phyloP scores from a whole-genome alignment of 2,797 vertebrate species.

The Argentina silus region DNA sequence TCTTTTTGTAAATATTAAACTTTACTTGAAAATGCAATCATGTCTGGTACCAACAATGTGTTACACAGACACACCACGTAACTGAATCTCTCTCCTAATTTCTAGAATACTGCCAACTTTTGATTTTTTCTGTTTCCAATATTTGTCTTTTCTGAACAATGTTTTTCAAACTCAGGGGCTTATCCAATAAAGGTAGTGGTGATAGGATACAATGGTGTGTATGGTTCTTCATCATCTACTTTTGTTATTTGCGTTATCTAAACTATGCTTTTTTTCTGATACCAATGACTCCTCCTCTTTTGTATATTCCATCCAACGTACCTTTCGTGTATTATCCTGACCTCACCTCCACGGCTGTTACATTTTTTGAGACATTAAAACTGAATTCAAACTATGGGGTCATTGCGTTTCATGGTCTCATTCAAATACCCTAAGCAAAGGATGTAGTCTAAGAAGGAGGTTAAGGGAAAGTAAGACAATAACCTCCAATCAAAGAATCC shows the following conservation, averaged over 20 bases:
- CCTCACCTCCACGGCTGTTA: slow-evolving; percentile 53
- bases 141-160: slow-evolving; percentile 47
- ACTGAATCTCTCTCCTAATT: slow-evolving; percentile 58
- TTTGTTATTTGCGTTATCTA: slow-evolving; percentile 42
- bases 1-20: slow-evolving; percentile 78
- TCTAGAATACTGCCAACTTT: slow-evolving; percentile 74
- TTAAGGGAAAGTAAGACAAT: not conserved
- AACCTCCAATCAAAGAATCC: not conserved
- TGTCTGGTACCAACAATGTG: slow-evolving; percentile 56
- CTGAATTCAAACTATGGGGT: slow-evolving; percentile 59
- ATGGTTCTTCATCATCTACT: slow-evolving; percentile 66
- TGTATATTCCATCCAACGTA: slow-evolving; percentile 60
- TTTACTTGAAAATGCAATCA: slow-evolving; percentile 72
- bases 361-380: slow-evolving; percentile 75
- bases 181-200: slow-evolving; percentile 69
- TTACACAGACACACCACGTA: slow-evolving; percentile 50
- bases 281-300: slow-evolving; percentile 53
- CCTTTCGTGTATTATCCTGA: slow-evolving; percentile 63
- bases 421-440: not conserved
- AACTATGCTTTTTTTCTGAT: slow-evolving; percentile 53
- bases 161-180: slow-evolving; percentile 78
- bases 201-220: slow-evolving; percentile 61
- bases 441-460: not conserved
- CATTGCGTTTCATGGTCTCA: slow-evolving; percentile 16
- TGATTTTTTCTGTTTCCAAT: slow-evolving; percentile 46